Conservation (phyloP, 2,797 vertebrate genomes). For the Tangara arthus region DNA sequence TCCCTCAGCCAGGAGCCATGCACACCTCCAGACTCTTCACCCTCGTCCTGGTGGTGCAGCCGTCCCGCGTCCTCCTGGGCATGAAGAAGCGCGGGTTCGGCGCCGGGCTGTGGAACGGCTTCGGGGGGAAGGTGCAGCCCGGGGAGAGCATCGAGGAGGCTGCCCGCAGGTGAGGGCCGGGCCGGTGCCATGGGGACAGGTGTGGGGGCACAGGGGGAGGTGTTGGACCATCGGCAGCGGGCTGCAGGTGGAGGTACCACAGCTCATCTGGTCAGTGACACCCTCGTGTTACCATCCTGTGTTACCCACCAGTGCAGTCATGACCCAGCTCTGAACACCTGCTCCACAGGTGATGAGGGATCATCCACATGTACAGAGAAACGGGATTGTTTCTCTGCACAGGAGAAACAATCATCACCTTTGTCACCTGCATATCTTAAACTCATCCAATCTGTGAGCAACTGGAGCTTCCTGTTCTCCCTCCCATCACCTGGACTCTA, state of each 20-base stretch:
- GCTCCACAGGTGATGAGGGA: background rate
- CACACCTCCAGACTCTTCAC: constrained; percentile 82
- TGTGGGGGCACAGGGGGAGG: accelerated
- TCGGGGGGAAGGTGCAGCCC: constrained; percentile 89
- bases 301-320: accelerated
- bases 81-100: constrained; percentile 98
- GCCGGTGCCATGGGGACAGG: background rate
- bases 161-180: constrained; percentile 83
- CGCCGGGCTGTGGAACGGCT: constrained; percentile 92
- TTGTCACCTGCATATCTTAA: background rate
- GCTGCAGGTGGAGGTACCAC: background rate
- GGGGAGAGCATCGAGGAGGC: constrained; percentile 90
- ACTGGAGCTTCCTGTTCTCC: background rate
- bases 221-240: background rate
- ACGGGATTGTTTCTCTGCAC: background rate
- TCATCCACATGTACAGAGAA: background rate
- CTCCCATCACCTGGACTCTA: background rate
- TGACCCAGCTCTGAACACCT: background rate
- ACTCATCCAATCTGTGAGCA: background rate
- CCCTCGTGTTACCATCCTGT: background rate
- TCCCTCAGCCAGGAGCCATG: constrained; percentile 70
- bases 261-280: accelerated
- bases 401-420: background rate
- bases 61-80: constrained; percentile 85
- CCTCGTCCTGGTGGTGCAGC: constrained; percentile 88